Evolutionary conservation across 2,888 invertebrate species (phyloP), one percentile per base, ranked within the genome.

Genomic region (Myopa tessellatipennis): DNA sequence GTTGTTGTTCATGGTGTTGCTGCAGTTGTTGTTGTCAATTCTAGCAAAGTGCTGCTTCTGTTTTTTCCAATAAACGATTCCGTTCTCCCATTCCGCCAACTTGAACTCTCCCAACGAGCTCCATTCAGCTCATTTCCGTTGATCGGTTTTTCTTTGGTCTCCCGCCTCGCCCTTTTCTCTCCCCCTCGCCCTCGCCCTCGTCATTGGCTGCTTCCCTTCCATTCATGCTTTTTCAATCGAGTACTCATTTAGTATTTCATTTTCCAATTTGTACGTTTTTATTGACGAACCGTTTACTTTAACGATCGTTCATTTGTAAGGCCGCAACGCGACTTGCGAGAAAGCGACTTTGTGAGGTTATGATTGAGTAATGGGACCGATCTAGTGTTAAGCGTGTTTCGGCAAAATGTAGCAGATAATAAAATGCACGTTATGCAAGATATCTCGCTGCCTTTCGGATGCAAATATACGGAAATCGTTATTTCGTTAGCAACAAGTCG

Each of bases 391-490:
- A 63, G 14, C 55, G 55, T 6, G 16, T 10, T 14, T 55, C 55
- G 16, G 12, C 3, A 36, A 67, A 40, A 40, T 16, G 16, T 16
- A 71, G 58, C 34, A 40, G 45, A 40, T 58, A 63, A 67, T 77
- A 71, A 67, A 63, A 69, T 75, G 16, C 34, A 50, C 38, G 65
- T 74, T 74, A 75, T 68, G 75, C 60, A 75, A 75, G 67, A 58
- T 67, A 65, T 45, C 10, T 1, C 10, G 10, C 16, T 65, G 67
- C 74, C 18, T 67, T 74, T 36, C 16, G 36, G 67, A 52, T 52
- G 63, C 63, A 61, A 74, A 75, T 69, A 75, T 69, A 75, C 68
- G 75, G 75, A 75, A 75, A 52, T 55, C 50, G 36, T 65, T 50
- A 40, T 50, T 4, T 38, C 34, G 40, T 14, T 34, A 50, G 55